These are phyloP conservation scores for Cephonodes hylas DNA, from an alignment of 2,888 invertebrate genomes.

Conservation along the genomic window DNA sequence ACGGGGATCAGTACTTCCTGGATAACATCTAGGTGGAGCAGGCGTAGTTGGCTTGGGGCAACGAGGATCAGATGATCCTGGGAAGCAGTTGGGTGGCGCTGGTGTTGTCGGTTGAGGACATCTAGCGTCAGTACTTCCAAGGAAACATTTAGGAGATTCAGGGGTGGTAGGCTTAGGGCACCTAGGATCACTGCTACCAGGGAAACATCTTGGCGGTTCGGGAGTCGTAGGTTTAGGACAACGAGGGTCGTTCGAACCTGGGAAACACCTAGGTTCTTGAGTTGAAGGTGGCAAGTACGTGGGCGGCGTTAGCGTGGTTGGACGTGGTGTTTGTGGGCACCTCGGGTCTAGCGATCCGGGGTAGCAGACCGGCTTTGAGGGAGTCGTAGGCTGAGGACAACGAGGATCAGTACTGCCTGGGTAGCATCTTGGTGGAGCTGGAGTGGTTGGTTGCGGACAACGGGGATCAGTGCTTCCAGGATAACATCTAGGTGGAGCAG, in stretches of 20 bases:
- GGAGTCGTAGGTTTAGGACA: conserved; percentile 25
- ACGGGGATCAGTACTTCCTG: conserved; percentile 33
- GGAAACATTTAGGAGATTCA: conserved; percentile 28
- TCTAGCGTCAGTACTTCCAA: conserved; percentile 25
- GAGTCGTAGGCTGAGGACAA: conserved; percentile 42
- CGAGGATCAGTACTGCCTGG: conserved; percentile 37
- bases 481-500: conserved; percentile 26
- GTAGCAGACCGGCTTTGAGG: conserved; percentile 30
- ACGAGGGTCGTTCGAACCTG: conserved; percentile 17
- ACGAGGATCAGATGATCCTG: conserved; percentile 40
- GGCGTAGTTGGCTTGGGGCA: conserved; percentile 40
- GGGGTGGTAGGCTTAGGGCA: conserved; percentile 33
- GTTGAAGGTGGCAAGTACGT: conserved; percentile 25
- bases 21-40: conserved; percentile 28
- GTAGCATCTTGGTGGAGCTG: conserved; percentile 28
- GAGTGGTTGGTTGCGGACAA: conserved; percentile 39
- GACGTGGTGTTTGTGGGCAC: conserved; percentile 33
- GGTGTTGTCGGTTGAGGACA: conserved; percentile 20
- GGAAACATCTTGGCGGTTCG: conserved; percentile 24
- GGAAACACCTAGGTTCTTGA: conserved; percentile 17
- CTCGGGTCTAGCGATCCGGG: conserved; percentile 29
- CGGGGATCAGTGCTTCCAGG: conserved; percentile 41
- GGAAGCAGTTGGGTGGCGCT: conserved; percentile 21
- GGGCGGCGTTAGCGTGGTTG: conserved; percentile 12
- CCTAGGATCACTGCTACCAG: conserved; percentile 24